These are phyloP conservation scores for Meriones psammophilus DNA, from an alignment of 2,797 vertebrate genomes.

Conservation along the genomic window DNA sequence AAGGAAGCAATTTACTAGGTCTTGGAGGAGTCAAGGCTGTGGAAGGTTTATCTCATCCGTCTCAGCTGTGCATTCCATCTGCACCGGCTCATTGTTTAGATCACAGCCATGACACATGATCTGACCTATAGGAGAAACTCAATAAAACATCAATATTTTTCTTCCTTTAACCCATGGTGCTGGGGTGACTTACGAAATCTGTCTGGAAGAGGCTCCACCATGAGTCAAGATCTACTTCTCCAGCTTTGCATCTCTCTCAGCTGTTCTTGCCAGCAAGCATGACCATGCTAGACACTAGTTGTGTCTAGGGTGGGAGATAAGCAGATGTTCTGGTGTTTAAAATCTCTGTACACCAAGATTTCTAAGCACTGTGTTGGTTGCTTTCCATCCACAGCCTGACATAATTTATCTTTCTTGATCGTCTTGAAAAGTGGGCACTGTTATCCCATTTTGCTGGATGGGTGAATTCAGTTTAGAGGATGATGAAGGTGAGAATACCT, in stretches of 20 bases:
- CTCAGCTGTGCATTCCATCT: conserved; percentile 89
- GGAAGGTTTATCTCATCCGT: conserved; percentile 90
- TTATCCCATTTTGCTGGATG: neutral
- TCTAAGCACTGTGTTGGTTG: neutral
- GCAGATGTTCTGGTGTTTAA: neutral
- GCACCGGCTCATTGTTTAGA: conserved; percentile 90
- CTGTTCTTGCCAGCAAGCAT: conserved; percentile 76
- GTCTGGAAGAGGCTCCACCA: conserved; percentile 76
- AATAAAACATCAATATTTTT: conserved; percentile 92
- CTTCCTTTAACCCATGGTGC: conserved; percentile 88
- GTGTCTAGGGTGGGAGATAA: conserved; percentile 63
- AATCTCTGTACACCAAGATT: neutral
- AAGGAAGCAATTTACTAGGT: conserved; percentile 90
- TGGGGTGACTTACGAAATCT: conserved; percentile 82
- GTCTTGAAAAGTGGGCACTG: neutral
- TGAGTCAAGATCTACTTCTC: conserved; percentile 57
- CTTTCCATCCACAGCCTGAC: neutral
- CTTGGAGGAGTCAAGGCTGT: conserved; percentile 87
- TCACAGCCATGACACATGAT: conserved; percentile 88
- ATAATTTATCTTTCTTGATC: neutral
- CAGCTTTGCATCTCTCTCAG: conserved; percentile 67
- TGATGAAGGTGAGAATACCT: neutral
- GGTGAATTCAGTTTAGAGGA: neutral
- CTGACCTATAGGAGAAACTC: conserved; percentile 90
- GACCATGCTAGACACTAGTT: conserved; percentile 50